Evolutionary conservation across 2,888 invertebrate genomes (phyloP).

Genomic region (Parthenolecanium corni): DNA sequence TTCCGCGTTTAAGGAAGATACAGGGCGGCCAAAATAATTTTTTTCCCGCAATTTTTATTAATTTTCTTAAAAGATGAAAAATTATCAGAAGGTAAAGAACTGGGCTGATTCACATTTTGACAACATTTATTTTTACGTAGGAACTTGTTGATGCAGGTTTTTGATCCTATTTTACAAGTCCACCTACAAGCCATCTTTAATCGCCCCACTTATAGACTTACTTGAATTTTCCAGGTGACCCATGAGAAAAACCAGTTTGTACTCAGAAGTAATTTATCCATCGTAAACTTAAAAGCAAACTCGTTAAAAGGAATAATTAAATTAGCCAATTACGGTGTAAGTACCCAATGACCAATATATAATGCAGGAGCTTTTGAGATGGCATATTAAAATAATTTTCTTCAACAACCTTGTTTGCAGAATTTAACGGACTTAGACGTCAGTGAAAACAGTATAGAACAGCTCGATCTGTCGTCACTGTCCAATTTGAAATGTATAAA

Average conservation of each 20-base stretch:
- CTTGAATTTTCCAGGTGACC: background rate
- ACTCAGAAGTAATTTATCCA: constrained; percentile 38
- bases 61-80: too few species aligned
- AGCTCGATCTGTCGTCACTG: constrained; percentile 65
- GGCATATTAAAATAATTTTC: background rate
- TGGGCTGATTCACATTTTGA: too few species aligned
- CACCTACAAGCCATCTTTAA: too few species aligned
- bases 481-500: constrained; percentile 63
- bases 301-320: constrained; percentile 71
- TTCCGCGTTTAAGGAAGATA: too few species aligned
- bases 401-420: constrained; percentile 43
- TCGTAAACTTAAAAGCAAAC: constrained; percentile 62
- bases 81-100: too few species aligned
- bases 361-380: background rate
- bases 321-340: constrained; percentile 72
- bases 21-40: too few species aligned
- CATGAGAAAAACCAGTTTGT: background rate
- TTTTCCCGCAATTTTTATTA: too few species aligned
- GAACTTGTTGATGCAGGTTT: too few species aligned
- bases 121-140: too few species aligned
- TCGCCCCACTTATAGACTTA: too few species aligned
- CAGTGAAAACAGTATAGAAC: constrained; percentile 72
- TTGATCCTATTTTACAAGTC: too few species aligned
- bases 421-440: constrained; percentile 70
- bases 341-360: constrained; percentile 38